A percentile compares a stretch with the other conserved stretches of the same genome.
These are phyloP conservation scores for Zeugodacus cucurbitae DNA, from an alignment of 1,140 invertebrate species.

Conservation along the genomic window DNA sequence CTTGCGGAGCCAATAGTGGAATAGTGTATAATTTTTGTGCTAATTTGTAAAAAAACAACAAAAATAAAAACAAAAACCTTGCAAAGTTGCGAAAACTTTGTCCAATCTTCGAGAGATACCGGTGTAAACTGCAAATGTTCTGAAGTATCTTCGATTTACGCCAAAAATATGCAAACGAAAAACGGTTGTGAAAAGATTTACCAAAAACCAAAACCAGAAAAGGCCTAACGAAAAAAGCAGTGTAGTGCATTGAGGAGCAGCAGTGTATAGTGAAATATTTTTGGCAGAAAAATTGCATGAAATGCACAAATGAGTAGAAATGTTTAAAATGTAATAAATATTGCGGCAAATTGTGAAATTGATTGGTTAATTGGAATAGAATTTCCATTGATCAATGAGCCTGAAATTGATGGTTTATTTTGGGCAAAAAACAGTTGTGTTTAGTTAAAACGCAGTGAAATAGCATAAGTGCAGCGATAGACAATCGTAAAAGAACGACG, in stretches of 20 bases:
- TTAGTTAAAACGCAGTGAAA: background rate
- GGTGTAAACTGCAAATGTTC: background rate
- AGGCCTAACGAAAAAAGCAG: background rate
- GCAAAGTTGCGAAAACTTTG: background rate
- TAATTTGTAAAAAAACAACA: background rate
- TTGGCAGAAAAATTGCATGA: background rate
- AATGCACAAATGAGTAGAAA: background rate
- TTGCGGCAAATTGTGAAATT: background rate
- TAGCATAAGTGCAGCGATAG: background rate
- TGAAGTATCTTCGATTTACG: background rate
- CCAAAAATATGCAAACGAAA: slow-evolving; percentile 12
- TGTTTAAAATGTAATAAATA: background rate
- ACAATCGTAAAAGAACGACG: background rate
- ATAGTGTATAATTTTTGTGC: slow-evolving; percentile 20
- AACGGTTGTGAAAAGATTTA: slow-evolving; percentile 18
- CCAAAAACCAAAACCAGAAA: background rate
- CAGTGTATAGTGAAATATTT: background rate
- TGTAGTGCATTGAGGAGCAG: slow-evolving; percentile 1
- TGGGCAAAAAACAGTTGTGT: background rate
- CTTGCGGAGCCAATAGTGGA: background rate
- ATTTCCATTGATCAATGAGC: background rate
- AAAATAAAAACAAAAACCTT: background rate
- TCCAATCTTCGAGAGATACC: background rate
- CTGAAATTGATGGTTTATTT: background rate
- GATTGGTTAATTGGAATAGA: background rate